These are phyloP conservation scores for Chymomyza fuscimana DNA, from an alignment of 2,888 invertebrate genomes.

Conservation along the genomic window DNA sequence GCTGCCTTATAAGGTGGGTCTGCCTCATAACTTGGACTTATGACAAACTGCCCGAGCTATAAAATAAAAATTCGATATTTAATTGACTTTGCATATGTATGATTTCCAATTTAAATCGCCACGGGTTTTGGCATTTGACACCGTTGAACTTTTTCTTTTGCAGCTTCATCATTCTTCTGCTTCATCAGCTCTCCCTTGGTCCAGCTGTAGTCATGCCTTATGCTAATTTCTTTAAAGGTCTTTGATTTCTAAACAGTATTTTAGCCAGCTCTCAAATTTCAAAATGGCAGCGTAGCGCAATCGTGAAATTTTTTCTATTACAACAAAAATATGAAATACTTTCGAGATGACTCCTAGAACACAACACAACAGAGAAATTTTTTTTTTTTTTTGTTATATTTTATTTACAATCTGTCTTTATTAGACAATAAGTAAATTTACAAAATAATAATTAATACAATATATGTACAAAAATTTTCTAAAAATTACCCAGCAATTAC, in stretches of 20 bases:
- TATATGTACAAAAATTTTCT: too few relatives aligned
- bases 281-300: neutral
- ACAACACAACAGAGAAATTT: too few relatives aligned
- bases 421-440: too few relatives aligned
- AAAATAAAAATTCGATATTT: neutral
- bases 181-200: slow-evolving; percentile 5
- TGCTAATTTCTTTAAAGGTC: slow-evolving; percentile 48
- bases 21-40: slow-evolving; percentile 12
- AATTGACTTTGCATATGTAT: slow-evolving; percentile 4
- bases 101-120: neutral
- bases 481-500: too few relatives aligned
- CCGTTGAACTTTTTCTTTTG: slow-evolving; percentile 36
- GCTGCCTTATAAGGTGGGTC: slow-evolving; percentile 12
- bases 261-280: neutral
- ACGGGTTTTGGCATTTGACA: slow-evolving; percentile 24
- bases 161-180: slow-evolving; percentile 6
- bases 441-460: too few relatives aligned
- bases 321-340: too few relatives aligned
- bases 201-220: slow-evolving; percentile 32
- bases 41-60: slow-evolving; percentile 35
- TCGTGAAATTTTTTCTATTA: neutral
- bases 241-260: neutral
- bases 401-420: too few relatives aligned
- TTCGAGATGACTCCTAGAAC: too few relatives aligned
- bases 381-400: too few relatives aligned